A percentile compares a stretch with the other conserved stretches of the same genome.
Evolutionary conservation across 2,113 vertebrate species (phyloP).

Genomic region (Malurus alboscapulatus): DNA sequence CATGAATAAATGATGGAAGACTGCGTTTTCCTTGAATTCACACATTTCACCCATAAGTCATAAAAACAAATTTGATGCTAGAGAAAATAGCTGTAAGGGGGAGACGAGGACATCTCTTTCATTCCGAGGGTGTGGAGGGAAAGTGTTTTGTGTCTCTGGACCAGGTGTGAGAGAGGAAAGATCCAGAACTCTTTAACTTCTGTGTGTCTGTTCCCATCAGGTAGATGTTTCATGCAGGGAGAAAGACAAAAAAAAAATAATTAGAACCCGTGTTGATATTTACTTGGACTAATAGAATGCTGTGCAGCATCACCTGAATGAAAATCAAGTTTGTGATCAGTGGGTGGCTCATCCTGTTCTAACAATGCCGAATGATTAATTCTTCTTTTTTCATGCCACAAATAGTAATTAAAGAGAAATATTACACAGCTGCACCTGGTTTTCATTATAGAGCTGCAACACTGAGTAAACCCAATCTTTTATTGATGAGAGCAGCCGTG

Average conservation of each 20-base stretch:
- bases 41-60: background rate
- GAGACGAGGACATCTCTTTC: background rate
- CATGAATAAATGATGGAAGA: conserved; percentile 50
- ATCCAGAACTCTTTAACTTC: background rate
- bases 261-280: conserved; percentile 53
- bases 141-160: background rate
- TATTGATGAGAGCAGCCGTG: conserved; percentile 70
- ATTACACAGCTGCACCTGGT: conserved; percentile 71
- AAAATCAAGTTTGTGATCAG: conserved; percentile 68
- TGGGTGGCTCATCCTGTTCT: conserved; percentile 65
- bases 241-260: background rate
- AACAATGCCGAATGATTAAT: conserved; percentile 73
- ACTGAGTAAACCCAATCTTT: conserved; percentile 69
- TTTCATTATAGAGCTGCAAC: conserved; percentile 61
- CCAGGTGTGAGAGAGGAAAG: background rate
- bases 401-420: conserved; percentile 83
- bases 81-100: background rate
- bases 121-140: background rate
- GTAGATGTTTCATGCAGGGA: background rate
- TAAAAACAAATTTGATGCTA: background rate
- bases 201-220: background rate
- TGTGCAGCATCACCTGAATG: conserved; percentile 29
- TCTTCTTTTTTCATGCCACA: conserved; percentile 42
- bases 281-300: conserved; percentile 49
- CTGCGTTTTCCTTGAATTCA: background rate